These are phyloP conservation scores for Agapornis canus DNA, from an alignment of 2,797 vertebrate genomes.

Conservation along the genomic window DNA sequence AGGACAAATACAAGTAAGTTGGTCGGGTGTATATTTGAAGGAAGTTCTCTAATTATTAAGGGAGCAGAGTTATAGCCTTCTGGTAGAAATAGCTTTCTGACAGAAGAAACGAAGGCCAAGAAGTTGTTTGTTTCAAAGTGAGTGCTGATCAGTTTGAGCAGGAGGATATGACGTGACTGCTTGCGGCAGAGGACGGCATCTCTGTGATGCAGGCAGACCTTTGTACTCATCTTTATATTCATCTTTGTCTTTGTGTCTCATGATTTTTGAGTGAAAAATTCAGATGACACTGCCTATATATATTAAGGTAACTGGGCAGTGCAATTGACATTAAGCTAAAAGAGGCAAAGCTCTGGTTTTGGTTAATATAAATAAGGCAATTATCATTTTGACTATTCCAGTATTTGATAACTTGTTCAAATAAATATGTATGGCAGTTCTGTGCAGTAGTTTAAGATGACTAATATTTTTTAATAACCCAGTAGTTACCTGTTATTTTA, in stretches of 20 bases:
- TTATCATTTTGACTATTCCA: not conserved
- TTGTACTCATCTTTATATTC: not conserved
- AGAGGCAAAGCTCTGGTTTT: not conserved
- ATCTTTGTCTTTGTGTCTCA: not conserved
- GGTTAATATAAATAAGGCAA: not conserved
- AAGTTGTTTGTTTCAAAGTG: not conserved
- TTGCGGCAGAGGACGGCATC: not conserved
- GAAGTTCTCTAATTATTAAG: not conserved
- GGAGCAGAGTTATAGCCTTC: not conserved
- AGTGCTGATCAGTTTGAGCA: not conserved
- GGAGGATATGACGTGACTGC: fast-evolving
- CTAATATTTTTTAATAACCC: not conserved
- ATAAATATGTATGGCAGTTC: not conserved
- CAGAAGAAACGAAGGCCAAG: not conserved
- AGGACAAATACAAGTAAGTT: not conserved
- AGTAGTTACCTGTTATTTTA: not conserved
- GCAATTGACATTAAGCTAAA: not conserved
- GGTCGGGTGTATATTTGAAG: not conserved
- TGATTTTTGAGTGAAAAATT: not conserved
- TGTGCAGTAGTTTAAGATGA: not conserved
- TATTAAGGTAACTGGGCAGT: not conserved
- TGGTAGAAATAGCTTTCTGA: not conserved
- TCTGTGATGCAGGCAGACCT: not conserved
- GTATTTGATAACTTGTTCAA: not conserved
- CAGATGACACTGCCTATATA: not conserved